Conservation (phyloP, 2,888 invertebrate genomes). For the Pycnomerus fuliginosus region DNA sequence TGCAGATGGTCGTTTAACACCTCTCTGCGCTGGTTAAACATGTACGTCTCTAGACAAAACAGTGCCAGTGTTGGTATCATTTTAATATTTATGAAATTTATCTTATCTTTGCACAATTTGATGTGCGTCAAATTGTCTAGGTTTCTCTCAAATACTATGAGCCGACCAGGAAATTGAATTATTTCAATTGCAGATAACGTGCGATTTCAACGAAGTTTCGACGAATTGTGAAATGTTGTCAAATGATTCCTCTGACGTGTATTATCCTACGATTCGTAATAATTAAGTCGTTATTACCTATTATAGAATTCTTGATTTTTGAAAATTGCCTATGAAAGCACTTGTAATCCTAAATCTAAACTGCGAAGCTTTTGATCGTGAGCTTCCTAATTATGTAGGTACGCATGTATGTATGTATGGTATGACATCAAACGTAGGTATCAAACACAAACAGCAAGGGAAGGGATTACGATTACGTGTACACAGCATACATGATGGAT, state of each 20-base stretch:
- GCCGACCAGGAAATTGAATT: slow-evolving; percentile 16
- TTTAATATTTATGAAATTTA: too few relatives aligned
- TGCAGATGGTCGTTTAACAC: slow-evolving; percentile 5
- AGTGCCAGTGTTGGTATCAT: too few relatives aligned
- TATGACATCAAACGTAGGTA: slow-evolving; percentile 23
- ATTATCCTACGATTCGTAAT: too few relatives aligned
- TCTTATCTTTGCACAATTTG: slow-evolving; percentile 9
- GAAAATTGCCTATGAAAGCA: too few relatives aligned
- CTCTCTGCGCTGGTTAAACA: slow-evolving; percentile 4
- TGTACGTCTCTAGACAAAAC: too few relatives aligned
- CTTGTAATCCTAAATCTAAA: too few relatives aligned
- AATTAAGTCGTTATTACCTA: too few relatives aligned
- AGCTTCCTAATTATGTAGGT: slow-evolving; percentile 23
- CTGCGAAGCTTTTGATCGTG: slow-evolving; percentile 21
- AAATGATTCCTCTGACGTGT: too few relatives aligned
- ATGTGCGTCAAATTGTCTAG: slow-evolving; percentile 19
- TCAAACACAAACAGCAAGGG: slow-evolving; percentile 17
- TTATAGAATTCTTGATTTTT: too few relatives aligned
- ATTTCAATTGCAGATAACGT: slow-evolving; percentile 8
- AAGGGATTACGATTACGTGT: too few relatives aligned
- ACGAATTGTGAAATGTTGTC: slow-evolving; percentile 12
- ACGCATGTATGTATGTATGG: too few relatives aligned
- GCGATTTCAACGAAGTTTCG: slow-evolving; percentile 11
- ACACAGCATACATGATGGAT: too few relatives aligned
- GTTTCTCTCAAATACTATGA: slow-evolving; percentile 11